Evolutionary conservation across 2,888 invertebrate species (phyloP).

Genomic region (Conistra vaccinii): DNA sequence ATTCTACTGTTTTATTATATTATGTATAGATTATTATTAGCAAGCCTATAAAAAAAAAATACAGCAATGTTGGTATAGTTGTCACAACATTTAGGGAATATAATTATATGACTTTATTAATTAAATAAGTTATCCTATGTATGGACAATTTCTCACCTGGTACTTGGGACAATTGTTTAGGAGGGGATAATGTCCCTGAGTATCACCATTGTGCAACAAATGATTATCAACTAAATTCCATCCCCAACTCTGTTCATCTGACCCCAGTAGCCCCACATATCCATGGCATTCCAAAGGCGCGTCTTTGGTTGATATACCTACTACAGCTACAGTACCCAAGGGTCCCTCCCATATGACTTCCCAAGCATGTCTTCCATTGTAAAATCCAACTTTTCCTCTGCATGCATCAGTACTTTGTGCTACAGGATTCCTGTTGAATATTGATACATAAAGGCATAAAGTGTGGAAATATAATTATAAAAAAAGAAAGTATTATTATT

Average conservation of each 20-base stretch:
- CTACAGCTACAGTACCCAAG: constrained; percentile 98
- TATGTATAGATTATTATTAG: no score
- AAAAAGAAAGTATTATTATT: constrained; percentile 2
- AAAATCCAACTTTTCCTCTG: constrained; percentile 97
- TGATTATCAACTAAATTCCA: constrained; percentile 99
- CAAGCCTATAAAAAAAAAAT: background rate
- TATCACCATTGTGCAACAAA: constrained; percentile 98
- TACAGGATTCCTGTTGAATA: constrained; percentile 95
- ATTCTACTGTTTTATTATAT: no score
- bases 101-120: background rate
- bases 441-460: constrained; percentile 1
- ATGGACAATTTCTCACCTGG: constrained; percentile 92
- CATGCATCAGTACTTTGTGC: constrained; percentile 99
- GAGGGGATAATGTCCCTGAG: constrained; percentile 97
- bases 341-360: constrained; percentile 99
- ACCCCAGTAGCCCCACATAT: constrained; percentile 98
- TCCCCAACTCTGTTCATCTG: constrained; percentile 99
- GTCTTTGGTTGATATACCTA: constrained; percentile 98
- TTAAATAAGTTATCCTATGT: background rate
- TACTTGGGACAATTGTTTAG: constrained; percentile 99
- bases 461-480: background rate
- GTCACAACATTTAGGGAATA: background rate
- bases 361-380: constrained; percentile 98
- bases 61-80: background rate
- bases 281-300: constrained; percentile 98